These are phyloP conservation scores for Misgurnus anguillicaudatus DNA, from an alignment of 2,113 vertebrate species.

Conservation along the genomic window DNA sequence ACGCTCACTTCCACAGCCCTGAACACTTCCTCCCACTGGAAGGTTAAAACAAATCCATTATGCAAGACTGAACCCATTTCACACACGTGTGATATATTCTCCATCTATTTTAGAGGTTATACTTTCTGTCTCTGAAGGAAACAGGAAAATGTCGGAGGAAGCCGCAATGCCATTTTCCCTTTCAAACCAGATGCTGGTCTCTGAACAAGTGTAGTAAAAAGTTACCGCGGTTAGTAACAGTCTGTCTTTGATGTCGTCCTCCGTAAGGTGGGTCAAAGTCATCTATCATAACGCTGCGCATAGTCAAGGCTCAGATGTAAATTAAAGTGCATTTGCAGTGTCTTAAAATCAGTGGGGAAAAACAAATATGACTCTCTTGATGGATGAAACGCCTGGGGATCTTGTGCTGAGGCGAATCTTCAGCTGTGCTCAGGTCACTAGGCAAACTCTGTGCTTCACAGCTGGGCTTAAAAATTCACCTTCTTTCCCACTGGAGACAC, in stretches of 20 bases:
- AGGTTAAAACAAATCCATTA: conserved; percentile 71
- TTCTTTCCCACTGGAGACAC: conserved; percentile 14
- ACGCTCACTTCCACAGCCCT: conserved; percentile 10
- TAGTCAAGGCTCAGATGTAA: conserved; percentile 75
- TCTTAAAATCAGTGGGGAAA: conserved; percentile 78
- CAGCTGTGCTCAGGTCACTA: conserved; percentile 70
- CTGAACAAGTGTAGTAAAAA: conserved; percentile 64
- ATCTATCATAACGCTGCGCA: conserved; percentile 82
- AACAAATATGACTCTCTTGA: conserved; percentile 82
- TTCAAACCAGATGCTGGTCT: conserved; percentile 55
- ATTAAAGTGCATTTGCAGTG: conserved; percentile 79
- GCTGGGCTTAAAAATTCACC: conserved; percentile 43
- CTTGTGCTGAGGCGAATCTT: conserved; percentile 71
- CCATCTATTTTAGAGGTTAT: conserved; percentile 66
- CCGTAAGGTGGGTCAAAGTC: conserved; percentile 81
- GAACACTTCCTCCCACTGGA: conserved; percentile 52
- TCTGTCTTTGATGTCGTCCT: conserved; percentile 59
- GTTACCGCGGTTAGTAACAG: conserved; percentile 48
- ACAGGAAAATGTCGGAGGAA: conserved; percentile 64
- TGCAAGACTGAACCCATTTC: conserved; percentile 57
- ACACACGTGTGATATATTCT: conserved; percentile 62
- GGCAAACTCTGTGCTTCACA: conserved; percentile 31
- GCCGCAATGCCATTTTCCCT: conserved; percentile 68
- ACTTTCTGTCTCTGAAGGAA: conserved; percentile 64
- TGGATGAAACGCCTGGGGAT: conserved; percentile 76